Percentiles rank a stretch among this genome's conserved stretches.
Evolutionary conservation across 2,888 invertebrate genomes (phyloP).

Genomic region (Luperina testacea): DNA sequence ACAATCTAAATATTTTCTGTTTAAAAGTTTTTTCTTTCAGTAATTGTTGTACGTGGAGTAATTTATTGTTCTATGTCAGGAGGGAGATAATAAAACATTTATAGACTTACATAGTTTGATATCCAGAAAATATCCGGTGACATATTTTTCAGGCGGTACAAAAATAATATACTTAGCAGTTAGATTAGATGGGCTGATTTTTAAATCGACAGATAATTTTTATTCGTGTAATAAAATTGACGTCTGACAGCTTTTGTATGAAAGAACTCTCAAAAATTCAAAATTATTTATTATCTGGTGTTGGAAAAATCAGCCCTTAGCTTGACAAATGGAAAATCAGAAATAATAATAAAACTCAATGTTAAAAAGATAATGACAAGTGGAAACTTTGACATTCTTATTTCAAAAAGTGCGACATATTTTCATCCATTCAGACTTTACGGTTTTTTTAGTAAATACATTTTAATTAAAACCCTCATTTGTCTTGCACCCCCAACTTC

Average conservation of each 20-base stretch:
- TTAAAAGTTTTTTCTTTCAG: background rate
- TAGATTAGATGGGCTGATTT: no score
- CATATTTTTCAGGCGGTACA: background rate
- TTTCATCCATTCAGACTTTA: background rate
- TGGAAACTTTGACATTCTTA: background rate
- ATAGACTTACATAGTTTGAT: background rate
- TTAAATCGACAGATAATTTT: no score
- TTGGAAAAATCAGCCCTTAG: no score
- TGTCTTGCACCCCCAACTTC: background rate
- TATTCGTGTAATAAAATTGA: no score
- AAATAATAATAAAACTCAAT: background rate
- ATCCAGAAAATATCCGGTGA: background rate
- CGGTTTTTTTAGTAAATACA: background rate
- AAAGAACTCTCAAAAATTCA: no score
- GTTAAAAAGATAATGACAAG: background rate
- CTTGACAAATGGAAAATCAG: no score
- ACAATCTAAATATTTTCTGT: conserved; percentile 27
- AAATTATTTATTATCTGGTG: no score
- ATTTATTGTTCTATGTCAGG: background rate
- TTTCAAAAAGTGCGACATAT: background rate
- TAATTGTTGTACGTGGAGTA: background rate
- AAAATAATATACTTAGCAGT: no score
- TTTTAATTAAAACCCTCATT: background rate
- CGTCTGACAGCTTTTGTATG: no score
- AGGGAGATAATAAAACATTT: background rate